Percentiles rank a stretch among this genome's conserved stretches.
These are phyloP conservation scores for Lynx canadensis DNA, from an alignment of 2,113 vertebrate species.

Conservation along the genomic window DNA sequence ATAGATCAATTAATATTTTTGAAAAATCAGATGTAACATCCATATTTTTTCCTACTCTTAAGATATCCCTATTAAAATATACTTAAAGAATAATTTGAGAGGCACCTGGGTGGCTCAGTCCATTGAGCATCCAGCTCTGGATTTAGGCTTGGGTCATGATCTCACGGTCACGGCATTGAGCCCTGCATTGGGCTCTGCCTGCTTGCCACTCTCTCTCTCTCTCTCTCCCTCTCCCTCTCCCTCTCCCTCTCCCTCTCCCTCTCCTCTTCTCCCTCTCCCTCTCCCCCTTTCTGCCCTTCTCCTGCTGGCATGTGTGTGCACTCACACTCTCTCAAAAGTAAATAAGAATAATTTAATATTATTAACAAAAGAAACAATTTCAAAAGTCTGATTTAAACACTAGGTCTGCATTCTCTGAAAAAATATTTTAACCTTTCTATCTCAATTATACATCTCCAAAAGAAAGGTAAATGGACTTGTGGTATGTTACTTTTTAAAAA, in stretches of 20 bases:
- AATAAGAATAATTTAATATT: constrained; percentile 6
- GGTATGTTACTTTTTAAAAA: constrained; percentile 15
- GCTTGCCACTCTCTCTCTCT: too few species aligned
- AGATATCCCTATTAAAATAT: neutral
- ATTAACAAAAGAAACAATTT: neutral
- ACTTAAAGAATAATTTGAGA: constrained; percentile 31
- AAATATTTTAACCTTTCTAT: constrained; percentile 7
- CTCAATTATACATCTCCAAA: constrained; percentile 17
- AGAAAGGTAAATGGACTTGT: neutral
- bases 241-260: too few species aligned
- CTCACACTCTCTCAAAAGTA: too few species aligned
- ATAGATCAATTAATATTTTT: neutral
- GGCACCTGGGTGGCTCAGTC: too few species aligned
- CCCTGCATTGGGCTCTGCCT: too few species aligned
- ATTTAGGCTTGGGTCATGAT: too few species aligned
- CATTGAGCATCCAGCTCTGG: too few species aligned
- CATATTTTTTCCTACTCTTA: neutral
- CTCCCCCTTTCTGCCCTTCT: too few species aligned
- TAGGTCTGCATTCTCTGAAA: neutral
- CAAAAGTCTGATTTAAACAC: neutral
- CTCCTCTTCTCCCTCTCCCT: too few species aligned
- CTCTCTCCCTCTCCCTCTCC: too few species aligned
- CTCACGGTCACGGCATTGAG: too few species aligned
- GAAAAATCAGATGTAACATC: neutral
- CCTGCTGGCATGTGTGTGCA: too few species aligned